phyloP scores from a whole-genome alignment of 2,888 invertebrate species.

The Morpho deidamia region DNA sequence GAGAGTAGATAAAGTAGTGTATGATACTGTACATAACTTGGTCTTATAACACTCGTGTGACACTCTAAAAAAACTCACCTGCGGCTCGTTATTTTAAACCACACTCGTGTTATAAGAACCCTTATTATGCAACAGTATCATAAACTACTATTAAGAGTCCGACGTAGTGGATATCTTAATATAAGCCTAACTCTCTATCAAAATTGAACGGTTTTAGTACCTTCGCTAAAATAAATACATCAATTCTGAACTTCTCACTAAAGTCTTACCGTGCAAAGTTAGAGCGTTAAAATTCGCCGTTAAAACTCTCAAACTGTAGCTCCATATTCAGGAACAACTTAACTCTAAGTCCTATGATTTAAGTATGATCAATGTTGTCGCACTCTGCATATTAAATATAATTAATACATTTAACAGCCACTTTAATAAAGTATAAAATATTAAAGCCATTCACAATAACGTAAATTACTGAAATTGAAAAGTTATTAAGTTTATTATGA shows the following conservation, averaged over 20 bases:
- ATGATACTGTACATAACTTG: no score
- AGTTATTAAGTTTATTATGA: neutral
- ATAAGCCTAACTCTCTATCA: neutral
- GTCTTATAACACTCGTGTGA: no score
- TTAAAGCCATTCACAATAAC: neutral
- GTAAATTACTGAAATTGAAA: neutral
- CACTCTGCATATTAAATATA: slow-evolving; percentile 30
- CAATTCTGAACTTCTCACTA: slow-evolving; percentile 11
- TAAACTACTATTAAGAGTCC: no score
- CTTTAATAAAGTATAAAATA: slow-evolving; percentile 9
- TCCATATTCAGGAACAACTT: slow-evolving; percentile 44
- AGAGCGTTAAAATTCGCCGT: slow-evolving; percentile 31
- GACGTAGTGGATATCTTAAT: neutral
- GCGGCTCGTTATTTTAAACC: no score
- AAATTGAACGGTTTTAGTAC: neutral
- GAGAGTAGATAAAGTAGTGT: no score
- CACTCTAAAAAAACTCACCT: no score
- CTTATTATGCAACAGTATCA: no score
- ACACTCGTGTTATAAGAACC: no score
- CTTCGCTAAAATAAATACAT: slow-evolving; percentile 8
- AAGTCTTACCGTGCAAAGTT: slow-evolving; percentile 33
- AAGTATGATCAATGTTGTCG: slow-evolving; percentile 33
- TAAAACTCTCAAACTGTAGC: slow-evolving; percentile 48
- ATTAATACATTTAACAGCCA: slow-evolving; percentile 6
- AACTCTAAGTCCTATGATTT: slow-evolving; percentile 42